Base-by-base conservation (phyloP, 37 sponge, comb jelly and placozoan genomes). In the Theonella swinhoei region DNA sequence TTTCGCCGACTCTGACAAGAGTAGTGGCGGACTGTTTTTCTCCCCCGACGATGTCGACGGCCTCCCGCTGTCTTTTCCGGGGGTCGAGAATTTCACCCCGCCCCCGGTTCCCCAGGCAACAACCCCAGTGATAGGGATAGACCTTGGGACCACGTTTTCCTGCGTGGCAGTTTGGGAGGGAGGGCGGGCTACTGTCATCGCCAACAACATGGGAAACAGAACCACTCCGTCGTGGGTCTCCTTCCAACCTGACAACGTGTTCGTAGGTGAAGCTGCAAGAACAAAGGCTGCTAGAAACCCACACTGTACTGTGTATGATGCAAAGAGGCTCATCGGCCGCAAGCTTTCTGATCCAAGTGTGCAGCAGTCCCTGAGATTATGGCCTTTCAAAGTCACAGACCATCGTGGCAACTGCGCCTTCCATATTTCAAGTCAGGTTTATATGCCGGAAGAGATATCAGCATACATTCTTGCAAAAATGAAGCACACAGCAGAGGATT, bases 151-250 rank as follows among this genome's bases (percentile, higher is more conserved):
- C 34, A 96, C 97, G 9, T 96, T 95, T 62, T 96, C 97, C 1
- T 96, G 97, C 54, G 94, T 96, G 24, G 87, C 94, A 28, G 88
- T 94, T n/a, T 96, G 97, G 97, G 94, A 91, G 77, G 68, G 70
- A 9, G 87, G 71, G 7, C 77, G 82, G 17, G 80, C 97, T 0
- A 47, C 41, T 2, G 94, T 96, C 38, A 89, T 96, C 17, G 92
- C 92, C 37, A 96, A 96, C 76, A 96, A 89, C 74, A 88, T 89
- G 84, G 97, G 97, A 0, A 90, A 93, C 39, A 43, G 97, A 30
- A 96, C 97, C 43, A 96, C 97, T 0, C 97, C 97, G 4, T 96
- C 97, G 38, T 96, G 97, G 97, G 97, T 94, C 60, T 85, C 87
- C 42, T 96, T 93, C 79, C 79, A 83, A 1, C 20, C 26, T 0